Percentiles rank a stretch among this genome's conserved stretches.
Evolutionary conservation across 2,888 invertebrate species (phyloP).

Genomic region (Strigamia transsilvanica): DNA sequence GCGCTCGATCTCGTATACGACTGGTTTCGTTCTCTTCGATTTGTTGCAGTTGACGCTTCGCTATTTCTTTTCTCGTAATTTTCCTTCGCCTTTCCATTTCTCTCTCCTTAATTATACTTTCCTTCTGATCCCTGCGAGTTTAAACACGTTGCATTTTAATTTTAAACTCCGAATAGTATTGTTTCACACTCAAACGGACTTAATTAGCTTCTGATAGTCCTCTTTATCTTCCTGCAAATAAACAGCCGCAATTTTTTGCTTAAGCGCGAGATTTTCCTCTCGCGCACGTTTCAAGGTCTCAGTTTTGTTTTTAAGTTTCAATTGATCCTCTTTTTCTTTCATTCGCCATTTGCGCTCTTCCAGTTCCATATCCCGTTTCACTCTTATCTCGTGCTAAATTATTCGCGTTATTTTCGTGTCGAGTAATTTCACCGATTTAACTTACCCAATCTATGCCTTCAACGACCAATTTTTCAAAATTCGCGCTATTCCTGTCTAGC

Average conservation of each 20-base stretch:
- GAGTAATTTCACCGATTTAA: neutral
- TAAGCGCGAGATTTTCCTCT: constrained; percentile 37
- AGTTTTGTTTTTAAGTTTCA: neutral
- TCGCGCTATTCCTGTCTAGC: neutral
- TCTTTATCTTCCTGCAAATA: constrained; percentile 30
- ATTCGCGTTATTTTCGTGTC: neutral
- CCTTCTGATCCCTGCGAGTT: constrained; percentile 28
- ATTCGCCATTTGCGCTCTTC: constrained; percentile 33
- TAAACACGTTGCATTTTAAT: neutral
- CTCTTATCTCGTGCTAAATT: constrained; percentile 1
- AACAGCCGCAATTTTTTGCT: constrained; percentile 1
- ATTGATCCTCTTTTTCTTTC: constrained; percentile 20
- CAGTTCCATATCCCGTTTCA: neutral
- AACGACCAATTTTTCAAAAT: constrained; percentile 21
- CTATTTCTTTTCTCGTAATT: neutral
- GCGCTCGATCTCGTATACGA: constrained; percentile 4
- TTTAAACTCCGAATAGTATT: neutral
- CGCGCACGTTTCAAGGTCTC: constrained; percentile 17
- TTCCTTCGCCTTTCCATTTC: neutral
- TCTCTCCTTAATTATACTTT: constrained; percentile 1
- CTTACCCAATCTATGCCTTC: constrained; percentile 1
- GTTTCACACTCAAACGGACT: neutral
- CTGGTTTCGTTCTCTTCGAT: constrained; percentile 10
- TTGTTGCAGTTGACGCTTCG: constrained; percentile 3
- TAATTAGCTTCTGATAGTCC: constrained; percentile 3